Percentiles rank a stretch among this genome's conserved stretches.
Conservation (phyloP, 2,797 vertebrate species). For the Chelmon rostratus region DNA sequence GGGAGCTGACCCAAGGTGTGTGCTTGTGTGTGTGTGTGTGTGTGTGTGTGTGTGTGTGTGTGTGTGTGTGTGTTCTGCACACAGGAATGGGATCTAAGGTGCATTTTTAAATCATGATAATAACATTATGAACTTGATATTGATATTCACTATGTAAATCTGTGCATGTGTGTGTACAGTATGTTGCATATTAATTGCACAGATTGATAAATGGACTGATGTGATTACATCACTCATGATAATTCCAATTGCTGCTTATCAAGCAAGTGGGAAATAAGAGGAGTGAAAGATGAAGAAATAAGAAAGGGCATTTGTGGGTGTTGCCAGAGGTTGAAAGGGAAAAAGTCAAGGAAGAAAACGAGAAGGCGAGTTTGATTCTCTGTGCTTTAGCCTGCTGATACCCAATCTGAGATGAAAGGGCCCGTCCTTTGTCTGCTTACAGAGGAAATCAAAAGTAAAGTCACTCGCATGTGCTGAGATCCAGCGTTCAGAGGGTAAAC, state of each 20-base stretch:
- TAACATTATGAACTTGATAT: neutral
- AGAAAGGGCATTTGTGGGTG: slow-evolving; percentile 5
- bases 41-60: slow-evolving; percentile 35
- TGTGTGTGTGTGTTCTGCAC: slow-evolving; percentile 25
- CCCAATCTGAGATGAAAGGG: slow-evolving; percentile 69
- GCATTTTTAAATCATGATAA: neutral
- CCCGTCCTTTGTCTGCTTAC: slow-evolving; percentile 36
- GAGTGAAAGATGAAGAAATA: neutral
- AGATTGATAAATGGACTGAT: neutral
- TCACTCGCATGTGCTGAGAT: slow-evolving; percentile 68
- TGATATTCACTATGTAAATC: neutral
- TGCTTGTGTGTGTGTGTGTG: slow-evolving; percentile 32
- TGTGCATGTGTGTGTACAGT: neutral
- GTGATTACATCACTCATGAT: too few species aligned
- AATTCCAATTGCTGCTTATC: neutral
- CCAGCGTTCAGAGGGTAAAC: slow-evolving; percentile 55
- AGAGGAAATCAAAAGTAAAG: slow-evolving; percentile 81
- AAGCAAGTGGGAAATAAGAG: neutral
- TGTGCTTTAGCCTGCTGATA: slow-evolving; percentile 56
- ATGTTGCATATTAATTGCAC: neutral
- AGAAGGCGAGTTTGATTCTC: slow-evolving; percentile 43
- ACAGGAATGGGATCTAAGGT: neutral
- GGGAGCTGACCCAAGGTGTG: slow-evolving; percentile 38
- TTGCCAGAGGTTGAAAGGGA: slow-evolving; percentile 36
- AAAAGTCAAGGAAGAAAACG: neutral